phyloP scores from a whole-genome alignment of 2,113 vertebrate genomes.

The Coptodon bakossiorum region DNA sequence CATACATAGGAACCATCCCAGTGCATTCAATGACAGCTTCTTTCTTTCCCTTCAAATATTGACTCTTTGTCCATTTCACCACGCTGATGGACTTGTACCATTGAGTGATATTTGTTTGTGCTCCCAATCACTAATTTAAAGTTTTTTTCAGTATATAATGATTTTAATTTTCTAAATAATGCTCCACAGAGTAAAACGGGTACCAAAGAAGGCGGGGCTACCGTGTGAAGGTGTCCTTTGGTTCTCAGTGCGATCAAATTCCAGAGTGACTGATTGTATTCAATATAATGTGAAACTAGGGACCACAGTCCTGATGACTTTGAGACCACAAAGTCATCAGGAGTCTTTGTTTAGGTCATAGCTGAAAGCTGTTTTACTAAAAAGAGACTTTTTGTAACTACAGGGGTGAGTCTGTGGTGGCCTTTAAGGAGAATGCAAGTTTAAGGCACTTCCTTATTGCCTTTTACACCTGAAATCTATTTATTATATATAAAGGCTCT shows the following conservation, averaged over 20 bases:
- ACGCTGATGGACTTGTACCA: neutral
- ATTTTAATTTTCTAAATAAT: neutral
- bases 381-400: neutral
- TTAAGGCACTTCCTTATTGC: neutral
- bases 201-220: neutral
- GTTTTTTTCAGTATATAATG: neutral
- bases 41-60: neutral
- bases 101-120: neutral
- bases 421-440: neutral
- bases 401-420: neutral
- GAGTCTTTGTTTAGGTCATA: neutral
- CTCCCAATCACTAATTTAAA: neutral
- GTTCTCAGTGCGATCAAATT: neutral
- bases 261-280: neutral
- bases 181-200: neutral
- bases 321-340: neutral
- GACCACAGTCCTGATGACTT: too few relatives aligned
- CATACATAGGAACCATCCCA: neutral
- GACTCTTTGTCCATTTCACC: neutral
- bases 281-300: neutral
- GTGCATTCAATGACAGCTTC: neutral
- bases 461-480: neutral
- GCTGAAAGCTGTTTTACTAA: neutral
- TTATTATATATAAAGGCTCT: neutral
- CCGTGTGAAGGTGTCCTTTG: neutral